These are phyloP conservation scores for Trichosurus vulpecula DNA, from an alignment of 2,797 vertebrate species.

Conservation along the genomic window DNA sequence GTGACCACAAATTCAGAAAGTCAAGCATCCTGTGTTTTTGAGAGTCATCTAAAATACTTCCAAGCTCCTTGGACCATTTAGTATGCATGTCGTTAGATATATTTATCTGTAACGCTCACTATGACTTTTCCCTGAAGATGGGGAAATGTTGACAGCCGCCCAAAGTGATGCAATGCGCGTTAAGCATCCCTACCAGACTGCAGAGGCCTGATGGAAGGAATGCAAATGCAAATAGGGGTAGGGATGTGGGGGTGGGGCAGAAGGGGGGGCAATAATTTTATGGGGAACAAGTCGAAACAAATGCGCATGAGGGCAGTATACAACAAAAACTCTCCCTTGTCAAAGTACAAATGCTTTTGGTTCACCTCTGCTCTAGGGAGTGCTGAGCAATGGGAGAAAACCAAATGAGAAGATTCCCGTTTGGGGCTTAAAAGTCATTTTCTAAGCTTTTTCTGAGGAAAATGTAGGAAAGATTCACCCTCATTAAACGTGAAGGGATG, in stretches of 20 bases:
- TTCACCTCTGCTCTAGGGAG: background rate
- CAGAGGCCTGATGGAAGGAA: accelerated
- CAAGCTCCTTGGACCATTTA: background rate
- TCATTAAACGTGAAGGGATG: slow-evolving; percentile 56
- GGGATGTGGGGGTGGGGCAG: accelerated
- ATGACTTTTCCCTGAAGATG: background rate
- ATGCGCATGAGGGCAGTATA: accelerated
- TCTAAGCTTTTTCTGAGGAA: slow-evolving; percentile 30
- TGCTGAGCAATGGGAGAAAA: background rate
- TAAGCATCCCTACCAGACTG: background rate
- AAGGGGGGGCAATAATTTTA: background rate
- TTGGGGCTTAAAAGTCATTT: slow-evolving; percentile 48
- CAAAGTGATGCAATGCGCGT: accelerated
- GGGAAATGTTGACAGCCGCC: background rate
- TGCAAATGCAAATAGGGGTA: accelerated
- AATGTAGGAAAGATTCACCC: slow-evolving; percentile 16
- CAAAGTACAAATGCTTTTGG: background rate
- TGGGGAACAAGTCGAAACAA: background rate
- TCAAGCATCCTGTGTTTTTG: background rate
- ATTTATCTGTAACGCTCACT: background rate
- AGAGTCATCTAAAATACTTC: background rate
- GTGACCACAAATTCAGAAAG: background rate
- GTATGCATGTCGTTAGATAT: background rate
- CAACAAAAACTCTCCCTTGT: background rate
- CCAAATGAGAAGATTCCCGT: background rate